A percentile compares a stretch with the other conserved stretches of the same genome.
Evolutionary conservation across 2,797 vertebrate species (phyloP).

Genomic region (Argentina silus): DNA sequence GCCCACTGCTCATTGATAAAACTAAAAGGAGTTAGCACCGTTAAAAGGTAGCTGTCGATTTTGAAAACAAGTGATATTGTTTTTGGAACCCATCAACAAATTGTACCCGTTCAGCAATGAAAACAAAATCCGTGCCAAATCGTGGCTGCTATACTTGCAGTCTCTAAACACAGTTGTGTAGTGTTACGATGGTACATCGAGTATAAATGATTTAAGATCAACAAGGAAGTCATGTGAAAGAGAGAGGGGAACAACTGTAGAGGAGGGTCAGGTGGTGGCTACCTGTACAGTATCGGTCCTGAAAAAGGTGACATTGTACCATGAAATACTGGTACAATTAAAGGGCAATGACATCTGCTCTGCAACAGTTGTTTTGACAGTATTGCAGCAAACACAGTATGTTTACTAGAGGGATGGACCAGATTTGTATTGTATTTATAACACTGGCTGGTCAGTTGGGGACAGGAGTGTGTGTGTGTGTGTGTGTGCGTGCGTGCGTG

Average conservation of each 20-base stretch:
- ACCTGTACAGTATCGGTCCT: no score
- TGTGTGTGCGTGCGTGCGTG: constrained; percentile 2
- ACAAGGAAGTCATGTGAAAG: no score
- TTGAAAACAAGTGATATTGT: constrained; percentile 20
- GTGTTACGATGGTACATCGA: no score
- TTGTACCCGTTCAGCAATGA: constrained; percentile 21
- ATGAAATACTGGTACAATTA: no score
- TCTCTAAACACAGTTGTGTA: background rate
- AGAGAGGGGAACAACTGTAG: no score
- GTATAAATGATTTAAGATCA: no score
- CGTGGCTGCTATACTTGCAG: background rate
- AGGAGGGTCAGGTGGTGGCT: no score
- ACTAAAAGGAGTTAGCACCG: background rate
- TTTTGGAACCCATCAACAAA: constrained; percentile 33
- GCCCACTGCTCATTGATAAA: background rate
- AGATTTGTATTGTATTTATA: no score
- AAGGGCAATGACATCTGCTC: background rate
- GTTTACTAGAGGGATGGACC: no score
- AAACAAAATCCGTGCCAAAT: constrained; percentile 9
- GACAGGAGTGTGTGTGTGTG: constrained; percentile 4
- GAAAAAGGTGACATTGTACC: background rate
- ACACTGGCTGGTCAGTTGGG: no score
- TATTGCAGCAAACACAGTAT: no score
- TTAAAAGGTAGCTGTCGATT: background rate
- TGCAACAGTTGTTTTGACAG: no score